Evolutionary conservation across 2,113 vertebrate genomes (phyloP), one percentile per base, ranked within the genome.

Genomic region (Ceuthmochares aereus): DNA sequence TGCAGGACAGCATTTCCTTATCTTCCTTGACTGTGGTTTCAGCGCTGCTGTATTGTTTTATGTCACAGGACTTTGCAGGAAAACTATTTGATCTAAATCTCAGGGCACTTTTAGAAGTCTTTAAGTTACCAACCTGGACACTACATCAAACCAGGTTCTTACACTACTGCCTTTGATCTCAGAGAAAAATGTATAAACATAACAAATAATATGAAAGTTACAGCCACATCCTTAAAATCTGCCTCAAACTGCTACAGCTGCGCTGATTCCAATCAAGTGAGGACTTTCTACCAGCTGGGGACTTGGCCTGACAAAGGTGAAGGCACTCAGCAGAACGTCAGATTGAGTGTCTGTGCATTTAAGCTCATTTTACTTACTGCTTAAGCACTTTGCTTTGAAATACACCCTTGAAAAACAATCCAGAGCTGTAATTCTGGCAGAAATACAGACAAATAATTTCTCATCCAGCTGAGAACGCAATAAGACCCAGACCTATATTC

Each of bases 51-150:
- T 52, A 83, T 34, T 72, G 52, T 68, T 81, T 59, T 49, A 45
- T 52, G 52, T 34, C 40, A 58, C 12, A 10, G 54, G 51, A 34
- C 55, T 67, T 84, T 47, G 77, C 23, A 70, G 67, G 78, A 30
- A 75, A 78, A 52, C 36, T 19, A 63, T 70, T 87, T 52, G 26
- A 94, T 84, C 93, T 51, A 95, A 66, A 94, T 84, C 77, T 89
- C 89, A 85, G 80, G 25, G 72, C 32, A 87, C 36, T 70, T 93
- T 85, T 85, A 76, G 82, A 75, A 96, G 59, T 49, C 77, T 94
- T 93, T 95, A 90, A 96, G 95, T 92, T 91, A 94, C 51, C 90
- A 78, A 79, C 21, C 27, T 25, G 26, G 26, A 43, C 51, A 91
- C 89, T 37, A 69, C 80, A 93, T 49, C 74, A 82, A 55, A 55